These are phyloP conservation scores for Agrotis puta DNA, from an alignment of 2,888 invertebrate species.

Conservation along the genomic window DNA sequence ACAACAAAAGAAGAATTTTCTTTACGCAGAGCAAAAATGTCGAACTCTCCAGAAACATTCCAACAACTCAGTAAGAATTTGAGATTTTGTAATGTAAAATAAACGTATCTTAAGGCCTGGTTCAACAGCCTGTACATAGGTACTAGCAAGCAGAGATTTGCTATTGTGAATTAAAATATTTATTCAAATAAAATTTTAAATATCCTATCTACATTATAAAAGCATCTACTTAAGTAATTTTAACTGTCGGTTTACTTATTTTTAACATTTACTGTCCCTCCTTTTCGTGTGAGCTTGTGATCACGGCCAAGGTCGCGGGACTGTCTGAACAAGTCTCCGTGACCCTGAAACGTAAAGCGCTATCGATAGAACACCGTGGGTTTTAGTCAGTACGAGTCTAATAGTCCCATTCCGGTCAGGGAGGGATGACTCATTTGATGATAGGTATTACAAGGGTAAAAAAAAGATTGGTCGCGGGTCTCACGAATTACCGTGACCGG, in stretches of 20 bases:
- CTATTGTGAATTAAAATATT: slow-evolving; percentile 44
- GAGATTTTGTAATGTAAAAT: slow-evolving; percentile 77
- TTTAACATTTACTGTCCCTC: too few species aligned
- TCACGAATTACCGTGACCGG: too few species aligned
- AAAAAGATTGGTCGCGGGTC: too few species aligned
- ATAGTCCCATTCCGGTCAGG: too few species aligned
- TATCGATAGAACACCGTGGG: too few species aligned
- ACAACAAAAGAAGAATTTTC: slow-evolving; percentile 77
- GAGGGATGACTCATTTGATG: too few species aligned
- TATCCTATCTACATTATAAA: slow-evolving; percentile 26
- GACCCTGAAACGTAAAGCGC: too few species aligned
- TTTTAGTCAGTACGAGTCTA: too few species aligned
- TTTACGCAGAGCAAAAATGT: slow-evolving; percentile 76
- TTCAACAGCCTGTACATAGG: slow-evolving; percentile 23
- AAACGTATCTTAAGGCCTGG: slow-evolving; percentile 60
- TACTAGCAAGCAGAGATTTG: slow-evolving; percentile 41
- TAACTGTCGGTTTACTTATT: slow-evolving; percentile 11
- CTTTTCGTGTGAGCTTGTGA: too few species aligned
- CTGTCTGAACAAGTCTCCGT: too few species aligned
- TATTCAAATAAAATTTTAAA: not conserved
- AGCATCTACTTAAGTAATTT: slow-evolving; percentile 14
- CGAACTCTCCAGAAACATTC: slow-evolving; percentile 77
- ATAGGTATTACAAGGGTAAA: too few species aligned
- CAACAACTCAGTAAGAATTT: slow-evolving; percentile 78
- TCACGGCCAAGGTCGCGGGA: too few species aligned